Base-by-base conservation (phyloP, 1,140 invertebrate species). In the Formica selysi region DNA sequence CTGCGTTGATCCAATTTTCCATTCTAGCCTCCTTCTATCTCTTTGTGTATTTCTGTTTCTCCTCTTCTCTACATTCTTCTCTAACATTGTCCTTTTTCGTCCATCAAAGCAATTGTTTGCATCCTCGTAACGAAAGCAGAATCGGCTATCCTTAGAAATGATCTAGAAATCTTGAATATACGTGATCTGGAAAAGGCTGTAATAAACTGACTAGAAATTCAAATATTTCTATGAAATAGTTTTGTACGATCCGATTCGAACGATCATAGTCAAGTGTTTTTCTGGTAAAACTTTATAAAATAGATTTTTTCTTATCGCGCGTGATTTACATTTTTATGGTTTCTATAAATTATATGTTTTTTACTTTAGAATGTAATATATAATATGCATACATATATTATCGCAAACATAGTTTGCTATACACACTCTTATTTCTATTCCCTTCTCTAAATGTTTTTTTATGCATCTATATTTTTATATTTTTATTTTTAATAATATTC, bases 1-100 rank as follows among this genome's bases (percentile, higher is more conserved):
- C 68, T 83, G 79, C 79, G 79, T 83, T 74, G 51, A 74, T 74
- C 79, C 57, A 74, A 13, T 83, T 73, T 70, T 83, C 79, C 38
- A 83, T 73, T 83, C 54, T 83, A 48, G 38, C 61, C 26, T 29
- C 38, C 79, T 44, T 73, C 54, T 62, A 19, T 74, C 6, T 29
- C 68, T 36, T 36, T 51, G 22, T 67, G 19, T 41, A 13, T 80
- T 54, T n/a, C 36, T 10, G 13, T 71, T 67, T 81, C 36, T 71
- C 16, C 44, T 73, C 65, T 32, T 8, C 36, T 13, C 19, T 36
- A 19, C 6, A 38, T 38, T 38, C 38, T 8, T 38, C 41, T 44
- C 11, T 4, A 26, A 5, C 32, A 41, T 5, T 44, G 38, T 83
- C 38, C 38, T 83, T 83, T 83, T 41, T 83, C 38, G 54, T 73